Evolutionary conservation across 2,113 vertebrate genomes (phyloP).

Genomic region (Prionailurus viverrinus): DNA sequence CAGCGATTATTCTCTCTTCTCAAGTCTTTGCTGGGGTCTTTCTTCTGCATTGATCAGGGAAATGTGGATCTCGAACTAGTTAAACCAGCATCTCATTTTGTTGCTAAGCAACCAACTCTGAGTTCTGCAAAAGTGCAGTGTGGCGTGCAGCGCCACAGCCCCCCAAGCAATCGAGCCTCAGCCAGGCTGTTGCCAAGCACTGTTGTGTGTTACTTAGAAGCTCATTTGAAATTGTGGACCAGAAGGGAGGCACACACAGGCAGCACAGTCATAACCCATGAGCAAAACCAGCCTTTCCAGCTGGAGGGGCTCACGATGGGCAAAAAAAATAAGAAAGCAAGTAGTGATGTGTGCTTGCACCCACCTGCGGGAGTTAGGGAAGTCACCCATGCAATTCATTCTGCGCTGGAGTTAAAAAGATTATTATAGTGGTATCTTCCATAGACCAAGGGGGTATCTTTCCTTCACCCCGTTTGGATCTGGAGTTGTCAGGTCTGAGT

Average conservation of each 20-base stretch:
- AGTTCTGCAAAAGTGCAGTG: background rate
- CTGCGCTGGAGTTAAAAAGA: background rate
- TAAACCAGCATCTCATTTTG: conserved; percentile 62
- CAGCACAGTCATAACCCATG: background rate
- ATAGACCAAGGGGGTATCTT: background rate
- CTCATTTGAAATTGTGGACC: conserved; percentile 21
- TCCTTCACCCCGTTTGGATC: background rate
- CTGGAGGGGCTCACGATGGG: background rate
- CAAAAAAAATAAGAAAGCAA: background rate
- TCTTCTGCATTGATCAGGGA: background rate
- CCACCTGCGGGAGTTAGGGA: background rate
- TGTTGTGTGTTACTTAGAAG: conserved; percentile 22
- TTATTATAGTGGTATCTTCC: too few species aligned
- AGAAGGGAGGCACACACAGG: background rate
- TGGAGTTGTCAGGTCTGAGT: background rate
- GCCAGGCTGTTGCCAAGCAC: conserved; percentile 16
- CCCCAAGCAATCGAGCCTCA: background rate
- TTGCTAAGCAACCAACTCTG: conserved; percentile 74
- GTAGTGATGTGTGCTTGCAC: background rate
- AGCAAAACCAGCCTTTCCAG: background rate
- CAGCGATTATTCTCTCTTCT: background rate
- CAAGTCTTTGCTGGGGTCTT: background rate
- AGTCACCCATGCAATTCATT: background rate
- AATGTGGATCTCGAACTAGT: conserved; percentile 55
- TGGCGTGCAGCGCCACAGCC: background rate